Evolutionary conservation across 2,797 vertebrate species (phyloP), one percentile per base, ranked within the genome.

Genomic region (Microctenopoma steveboyesi): DNA sequence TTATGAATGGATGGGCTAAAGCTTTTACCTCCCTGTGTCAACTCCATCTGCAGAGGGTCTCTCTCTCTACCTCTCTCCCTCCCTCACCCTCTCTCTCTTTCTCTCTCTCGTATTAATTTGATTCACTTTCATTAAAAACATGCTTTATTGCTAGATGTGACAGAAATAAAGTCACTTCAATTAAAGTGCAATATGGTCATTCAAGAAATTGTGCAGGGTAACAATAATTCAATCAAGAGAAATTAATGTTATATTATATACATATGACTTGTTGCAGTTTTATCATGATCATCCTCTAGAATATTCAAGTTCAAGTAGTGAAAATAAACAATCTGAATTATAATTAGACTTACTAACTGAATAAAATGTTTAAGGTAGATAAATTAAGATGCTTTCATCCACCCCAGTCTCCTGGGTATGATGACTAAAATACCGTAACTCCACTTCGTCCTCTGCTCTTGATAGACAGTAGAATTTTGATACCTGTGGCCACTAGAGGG

Each of bases 1-100:
- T 88, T 81, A 88, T 90, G 78, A 88, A 86, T 86, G 70, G 72
- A 70, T 10, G 10, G 48, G 18, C 64, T 65, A 57, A 60, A 72
- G 73, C 72, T 69, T 72, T 78, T 50, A 76, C 77, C 64, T 76
- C 55, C 51, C 27, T 60, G 45, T 58, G 72, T 73, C 57, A 72
- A 7, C 45, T 40, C 65, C 50, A 56, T 67, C 60, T 76, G 35
- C 60, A 72, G 54, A 70, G 51, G 18, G n/a, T 22, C 22, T 22
- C 22, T 22, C 54, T 42, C 27, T 47, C 3, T n/a, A n/a, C 3
- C 7, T 35, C 33, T 35, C 22, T 30, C 40, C 2, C 14, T 6
- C 5, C 7, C 33, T 35, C 33, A 2, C 33, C 9, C 3, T 35
- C 7, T 5, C 16, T 39, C n/a, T 33, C 7, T 8, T 5, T 43